phyloP scores from a whole-genome alignment of 2,888 invertebrate species.

The Parasteatoda lunata region DNA sequence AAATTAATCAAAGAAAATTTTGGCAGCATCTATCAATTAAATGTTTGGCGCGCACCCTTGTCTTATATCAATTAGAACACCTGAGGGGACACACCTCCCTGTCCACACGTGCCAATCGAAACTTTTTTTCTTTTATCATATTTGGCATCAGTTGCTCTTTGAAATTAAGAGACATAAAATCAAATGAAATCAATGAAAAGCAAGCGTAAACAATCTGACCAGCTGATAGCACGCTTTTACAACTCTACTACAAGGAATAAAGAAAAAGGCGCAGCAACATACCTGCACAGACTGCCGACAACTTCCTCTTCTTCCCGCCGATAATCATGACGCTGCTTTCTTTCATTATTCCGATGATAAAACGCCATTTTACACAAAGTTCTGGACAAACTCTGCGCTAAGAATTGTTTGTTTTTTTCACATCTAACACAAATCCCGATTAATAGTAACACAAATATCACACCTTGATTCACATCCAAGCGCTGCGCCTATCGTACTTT shows the following conservation, averaged over 20 bases:
- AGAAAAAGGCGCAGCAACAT: conserved; percentile 71
- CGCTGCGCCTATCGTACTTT: conserved; percentile 32
- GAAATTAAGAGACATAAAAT: neutral
- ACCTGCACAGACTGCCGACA: conserved; percentile 77
- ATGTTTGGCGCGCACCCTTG: conserved; percentile 25
- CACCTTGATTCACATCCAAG: conserved; percentile 64
- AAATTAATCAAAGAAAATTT: neutral
- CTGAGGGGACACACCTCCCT: conserved; percentile 41
- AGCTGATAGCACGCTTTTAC: conserved; percentile 61
- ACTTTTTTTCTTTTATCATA: neutral
- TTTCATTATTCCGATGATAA: conserved; percentile 67
- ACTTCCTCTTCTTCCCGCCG: conserved; percentile 75
- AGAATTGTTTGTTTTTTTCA: conserved; percentile 26
- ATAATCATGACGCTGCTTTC: conserved; percentile 67
- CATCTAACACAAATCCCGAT: conserved; percentile 11
- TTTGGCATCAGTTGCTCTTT: neutral
- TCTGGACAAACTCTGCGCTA: neutral
- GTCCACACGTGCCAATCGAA: neutral
- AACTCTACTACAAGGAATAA: conserved; percentile 41
- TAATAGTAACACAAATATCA: conserved; percentile 47
- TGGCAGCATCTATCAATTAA: neutral
- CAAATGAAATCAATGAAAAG: neutral
- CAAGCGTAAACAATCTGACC: conserved; percentile 26
- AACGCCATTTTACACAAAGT: conserved; percentile 54
- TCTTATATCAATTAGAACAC: conserved; percentile 5